A percentile compares a stretch with the other conserved stretches of the same genome.
These are phyloP conservation scores for Mesoclemmys tuberculata DNA, from an alignment of 2,113 vertebrate genomes.

Conservation along the genomic window DNA sequence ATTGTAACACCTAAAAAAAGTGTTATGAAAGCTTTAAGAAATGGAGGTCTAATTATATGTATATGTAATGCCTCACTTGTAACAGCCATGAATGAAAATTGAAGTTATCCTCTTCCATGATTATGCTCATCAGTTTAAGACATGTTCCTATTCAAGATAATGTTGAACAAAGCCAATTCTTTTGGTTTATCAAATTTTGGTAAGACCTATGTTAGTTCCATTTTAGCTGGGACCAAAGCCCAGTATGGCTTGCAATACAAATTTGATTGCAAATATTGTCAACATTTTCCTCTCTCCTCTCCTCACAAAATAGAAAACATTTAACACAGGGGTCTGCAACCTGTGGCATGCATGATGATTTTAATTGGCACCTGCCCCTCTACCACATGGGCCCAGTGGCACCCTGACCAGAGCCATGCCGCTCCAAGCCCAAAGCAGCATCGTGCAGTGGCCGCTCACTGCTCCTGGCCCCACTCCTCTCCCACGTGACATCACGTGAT, in stretches of 20 bases:
- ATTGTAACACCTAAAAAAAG: constrained; percentile 4
- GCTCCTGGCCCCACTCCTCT: too few relatives aligned
- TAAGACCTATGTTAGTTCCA: background rate
- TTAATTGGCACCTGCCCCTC: too few relatives aligned
- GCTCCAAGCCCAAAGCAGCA: too few relatives aligned
- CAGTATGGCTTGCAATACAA: constrained; percentile 20
- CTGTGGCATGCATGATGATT: too few relatives aligned
- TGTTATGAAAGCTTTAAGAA: constrained; percentile 23
- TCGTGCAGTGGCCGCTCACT: too few relatives aligned
- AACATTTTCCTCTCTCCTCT: constrained; percentile 28
- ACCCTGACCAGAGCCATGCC: too few relatives aligned
- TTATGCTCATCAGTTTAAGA: background rate
- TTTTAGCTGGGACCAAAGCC: constrained; percentile 1
- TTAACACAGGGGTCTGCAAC: background rate
- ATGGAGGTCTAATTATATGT: background rate
- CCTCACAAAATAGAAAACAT: constrained; percentile 59
- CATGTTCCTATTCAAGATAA: background rate
- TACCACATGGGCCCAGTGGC: too few relatives aligned
- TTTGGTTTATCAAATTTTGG: background rate
- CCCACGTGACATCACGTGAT: too few relatives aligned
- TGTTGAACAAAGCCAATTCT: background rate
- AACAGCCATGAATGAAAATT: background rate
- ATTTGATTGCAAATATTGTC: constrained; percentile 21
- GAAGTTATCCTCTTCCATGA: background rate
- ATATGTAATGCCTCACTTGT: background rate